Percentiles rank a stretch among this genome's conserved stretches.
These are phyloP conservation scores for Meandrusa payeni DNA, from an alignment of 2,888 invertebrate genomes.

Conservation along the genomic window DNA sequence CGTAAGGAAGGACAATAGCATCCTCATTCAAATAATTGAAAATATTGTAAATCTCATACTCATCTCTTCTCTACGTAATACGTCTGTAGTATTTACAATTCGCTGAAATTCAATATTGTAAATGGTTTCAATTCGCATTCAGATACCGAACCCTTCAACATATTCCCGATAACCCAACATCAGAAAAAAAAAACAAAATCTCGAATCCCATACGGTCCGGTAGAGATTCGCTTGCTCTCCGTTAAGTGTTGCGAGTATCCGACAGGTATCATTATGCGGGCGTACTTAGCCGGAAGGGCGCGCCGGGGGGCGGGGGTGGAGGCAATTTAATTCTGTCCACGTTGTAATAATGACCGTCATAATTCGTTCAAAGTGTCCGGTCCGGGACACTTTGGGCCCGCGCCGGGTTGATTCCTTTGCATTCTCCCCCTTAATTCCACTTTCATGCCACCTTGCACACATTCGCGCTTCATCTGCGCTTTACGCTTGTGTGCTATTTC, in stretches of 20 bases:
- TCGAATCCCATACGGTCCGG: slow-evolving; percentile 35
- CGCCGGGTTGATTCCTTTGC: slow-evolving; percentile 75
- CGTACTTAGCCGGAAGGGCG: slow-evolving; percentile 72
- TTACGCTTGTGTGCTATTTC: slow-evolving; percentile 34
- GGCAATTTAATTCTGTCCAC: slow-evolving; percentile 83
- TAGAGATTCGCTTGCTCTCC: slow-evolving; percentile 47
- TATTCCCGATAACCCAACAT: slow-evolving; percentile 30
- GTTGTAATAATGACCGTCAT: slow-evolving; percentile 83
- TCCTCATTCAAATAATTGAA: too few relatives aligned
- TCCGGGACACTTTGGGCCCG: slow-evolving; percentile 72
- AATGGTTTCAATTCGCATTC: too few relatives aligned
- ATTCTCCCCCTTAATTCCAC: slow-evolving; percentile 77
- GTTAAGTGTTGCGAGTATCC: slow-evolving; percentile 69
- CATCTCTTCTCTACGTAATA: too few relatives aligned
- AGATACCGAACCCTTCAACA: slow-evolving; percentile 30
- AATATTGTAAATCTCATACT: too few relatives aligned
- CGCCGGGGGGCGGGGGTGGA: slow-evolving; percentile 50
- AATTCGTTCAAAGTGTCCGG: slow-evolving; percentile 83
- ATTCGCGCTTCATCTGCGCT: slow-evolving; percentile 58
- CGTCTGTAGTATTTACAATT: too few relatives aligned
- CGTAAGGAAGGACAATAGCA: too few relatives aligned
- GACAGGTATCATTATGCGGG: slow-evolving; percentile 78
- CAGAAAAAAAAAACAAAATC: slow-evolving; percentile 33
- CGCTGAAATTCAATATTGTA: too few relatives aligned
- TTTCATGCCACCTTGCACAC: slow-evolving; percentile 79